Conservation (phyloP, 2,797 vertebrate genomes). For the Premnoplex brunnescens region DNA sequence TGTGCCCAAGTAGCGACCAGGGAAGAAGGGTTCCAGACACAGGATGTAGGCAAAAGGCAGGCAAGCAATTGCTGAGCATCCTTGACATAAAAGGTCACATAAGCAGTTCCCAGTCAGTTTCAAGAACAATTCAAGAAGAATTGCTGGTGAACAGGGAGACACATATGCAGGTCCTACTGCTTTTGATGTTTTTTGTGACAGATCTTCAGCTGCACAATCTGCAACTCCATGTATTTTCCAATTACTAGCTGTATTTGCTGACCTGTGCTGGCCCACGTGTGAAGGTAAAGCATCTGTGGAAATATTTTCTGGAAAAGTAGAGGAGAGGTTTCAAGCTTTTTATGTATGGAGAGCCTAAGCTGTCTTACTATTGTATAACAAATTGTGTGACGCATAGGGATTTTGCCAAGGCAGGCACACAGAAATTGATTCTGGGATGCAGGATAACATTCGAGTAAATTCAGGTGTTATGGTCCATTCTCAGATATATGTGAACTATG, state of each 20-base stretch:
- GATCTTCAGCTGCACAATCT: not conserved
- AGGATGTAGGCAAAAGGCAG: not conserved
- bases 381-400: not conserved
- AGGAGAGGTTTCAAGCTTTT: not conserved
- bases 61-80: accelerated
- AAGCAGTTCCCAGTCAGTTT: not conserved
- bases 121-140: not conserved
- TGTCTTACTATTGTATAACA: not conserved
- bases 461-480: not conserved
- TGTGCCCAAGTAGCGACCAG: not conserved
- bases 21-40: not conserved
- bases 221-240: not conserved
- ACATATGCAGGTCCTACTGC: not conserved
- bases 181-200: not conserved
- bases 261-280: not conserved
- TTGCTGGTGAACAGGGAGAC: not conserved
- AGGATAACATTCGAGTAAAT: not conserved
- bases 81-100: accelerated
- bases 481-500: not conserved
- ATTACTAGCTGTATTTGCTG: not conserved
- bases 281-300: not conserved
- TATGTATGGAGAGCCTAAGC: not conserved
- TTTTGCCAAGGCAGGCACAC: not conserved
- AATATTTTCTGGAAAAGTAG: not conserved
- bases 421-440: not conserved